phyloP scores from a whole-genome alignment of 2,113 vertebrate genomes.

The Cryptomyrus ogoouensis region DNA sequence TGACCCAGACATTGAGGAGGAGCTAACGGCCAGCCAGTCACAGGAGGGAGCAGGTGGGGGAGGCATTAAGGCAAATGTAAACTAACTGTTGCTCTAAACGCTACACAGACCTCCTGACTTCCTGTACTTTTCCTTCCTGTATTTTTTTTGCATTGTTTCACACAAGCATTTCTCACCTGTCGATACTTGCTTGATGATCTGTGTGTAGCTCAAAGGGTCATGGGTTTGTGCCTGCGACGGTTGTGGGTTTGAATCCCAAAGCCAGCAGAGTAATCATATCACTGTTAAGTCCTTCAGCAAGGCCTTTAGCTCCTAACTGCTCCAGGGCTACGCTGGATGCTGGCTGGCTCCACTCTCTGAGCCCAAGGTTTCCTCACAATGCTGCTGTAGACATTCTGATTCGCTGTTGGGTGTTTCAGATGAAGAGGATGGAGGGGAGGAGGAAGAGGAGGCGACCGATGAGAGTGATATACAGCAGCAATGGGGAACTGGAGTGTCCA shows the following conservation, averaged over 20 bases:
- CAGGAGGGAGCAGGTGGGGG: slow-evolving; percentile 51
- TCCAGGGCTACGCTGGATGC: not conserved
- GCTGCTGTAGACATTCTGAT: not conserved
- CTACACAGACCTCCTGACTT: not conserved
- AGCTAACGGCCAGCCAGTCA: slow-evolving; percentile 60
- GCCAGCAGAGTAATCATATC: not conserved
- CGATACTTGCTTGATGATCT: not conserved
- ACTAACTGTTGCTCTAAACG: not conserved
- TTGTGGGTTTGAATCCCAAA: not conserved
- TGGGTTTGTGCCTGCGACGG: not conserved
- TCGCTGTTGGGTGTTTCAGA: slow-evolving; percentile 31
- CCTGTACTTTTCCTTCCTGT: not conserved
- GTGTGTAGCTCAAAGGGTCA: not conserved
- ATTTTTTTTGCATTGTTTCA: not conserved
- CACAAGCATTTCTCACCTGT: not conserved
- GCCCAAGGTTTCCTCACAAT: not conserved
- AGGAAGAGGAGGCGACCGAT: slow-evolving; percentile 15
- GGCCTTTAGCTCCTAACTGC: not conserved
- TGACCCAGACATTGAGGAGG: slow-evolving; percentile 71
- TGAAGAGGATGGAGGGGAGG: slow-evolving; percentile 35
- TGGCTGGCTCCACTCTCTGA: not conserved
- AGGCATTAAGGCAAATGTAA: not conserved
- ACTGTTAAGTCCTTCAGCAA: not conserved
- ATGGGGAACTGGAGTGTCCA: slow-evolving; percentile 17
- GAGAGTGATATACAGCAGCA: slow-evolving; percentile 23